These are phyloP conservation scores for Platycnemis pennipes DNA, from an alignment of 2,888 invertebrate species.

Conservation along the genomic window DNA sequence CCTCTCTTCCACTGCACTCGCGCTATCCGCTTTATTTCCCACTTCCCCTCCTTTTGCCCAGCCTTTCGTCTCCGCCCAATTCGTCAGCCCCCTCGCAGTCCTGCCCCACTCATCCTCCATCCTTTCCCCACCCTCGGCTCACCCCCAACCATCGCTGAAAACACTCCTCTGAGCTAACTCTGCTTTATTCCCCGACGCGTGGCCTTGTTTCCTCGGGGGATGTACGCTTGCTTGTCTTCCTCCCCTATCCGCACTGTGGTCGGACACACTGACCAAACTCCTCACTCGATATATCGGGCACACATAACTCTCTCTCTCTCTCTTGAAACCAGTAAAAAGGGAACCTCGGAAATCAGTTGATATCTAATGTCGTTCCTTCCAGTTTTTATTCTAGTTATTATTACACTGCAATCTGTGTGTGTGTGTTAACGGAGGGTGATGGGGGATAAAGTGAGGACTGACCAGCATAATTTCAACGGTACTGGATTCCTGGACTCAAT, in stretches of 20 bases:
- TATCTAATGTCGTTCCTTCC: background rate
- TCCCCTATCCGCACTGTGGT: background rate
- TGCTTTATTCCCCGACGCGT: slow-evolving; percentile 19
- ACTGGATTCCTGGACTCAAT: background rate
- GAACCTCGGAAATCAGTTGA: background rate
- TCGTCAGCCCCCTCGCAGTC: no score
- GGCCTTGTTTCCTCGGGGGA: background rate
- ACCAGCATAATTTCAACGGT: background rate
- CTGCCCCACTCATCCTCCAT: background rate
- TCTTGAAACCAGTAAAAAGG: background rate
- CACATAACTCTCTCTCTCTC: background rate
- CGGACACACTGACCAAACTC: slow-evolving; percentile 9
- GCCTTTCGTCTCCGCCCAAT: background rate
- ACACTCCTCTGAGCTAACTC: background rate
- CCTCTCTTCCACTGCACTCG: background rate
- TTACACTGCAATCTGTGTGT: background rate
- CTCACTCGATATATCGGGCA: background rate
- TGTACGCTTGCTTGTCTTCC: background rate
- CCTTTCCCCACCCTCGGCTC: background rate
- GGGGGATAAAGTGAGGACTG: background rate
- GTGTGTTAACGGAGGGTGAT: background rate
- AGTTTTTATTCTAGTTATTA: background rate
- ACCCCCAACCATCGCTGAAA: background rate
- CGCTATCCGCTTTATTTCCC: background rate
- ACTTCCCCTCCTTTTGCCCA: background rate